Conservation (phyloP, 2,888 invertebrate species). For the Listrodromus nycthemerus region DNA sequence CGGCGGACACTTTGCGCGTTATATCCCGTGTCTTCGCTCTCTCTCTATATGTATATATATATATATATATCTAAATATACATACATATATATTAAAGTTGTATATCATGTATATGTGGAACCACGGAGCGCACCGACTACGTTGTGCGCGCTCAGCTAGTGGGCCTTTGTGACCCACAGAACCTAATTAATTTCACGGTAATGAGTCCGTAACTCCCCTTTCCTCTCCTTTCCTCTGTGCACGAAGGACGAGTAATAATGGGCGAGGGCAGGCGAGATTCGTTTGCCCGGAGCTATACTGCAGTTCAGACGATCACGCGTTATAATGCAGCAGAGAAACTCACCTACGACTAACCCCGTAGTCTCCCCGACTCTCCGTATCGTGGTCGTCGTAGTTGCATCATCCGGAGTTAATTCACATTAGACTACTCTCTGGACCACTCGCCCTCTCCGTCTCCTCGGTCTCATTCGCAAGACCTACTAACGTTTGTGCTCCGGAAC, state of each 20-base stretch:
- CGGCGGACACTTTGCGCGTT: slow-evolving; percentile 73
- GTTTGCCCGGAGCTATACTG: slow-evolving; percentile 61
- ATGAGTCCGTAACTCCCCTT: slow-evolving; percentile 75
- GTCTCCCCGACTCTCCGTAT: slow-evolving; percentile 30
- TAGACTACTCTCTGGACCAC: slow-evolving; percentile 31
- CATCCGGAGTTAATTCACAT: slow-evolving; percentile 13
- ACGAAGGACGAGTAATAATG: slow-evolving; percentile 53
- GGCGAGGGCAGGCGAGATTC: slow-evolving; percentile 56
- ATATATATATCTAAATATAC: slow-evolving; percentile 1
- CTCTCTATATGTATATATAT: slow-evolving; percentile 41
- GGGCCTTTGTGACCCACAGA: slow-evolving; percentile 80
- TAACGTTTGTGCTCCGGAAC: slow-evolving; percentile 24
- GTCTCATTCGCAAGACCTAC: slow-evolving; percentile 30
- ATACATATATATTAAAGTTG: neutral
- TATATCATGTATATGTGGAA: slow-evolving; percentile 14
- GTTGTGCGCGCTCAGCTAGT: slow-evolving; percentile 66
- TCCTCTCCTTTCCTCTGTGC: slow-evolving; percentile 66
- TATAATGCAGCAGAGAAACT: slow-evolving; percentile 49
- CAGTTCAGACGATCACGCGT: slow-evolving; percentile 41
- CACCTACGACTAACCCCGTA: slow-evolving; percentile 52
- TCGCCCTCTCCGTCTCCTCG: slow-evolving; percentile 9
- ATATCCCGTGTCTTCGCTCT: slow-evolving; percentile 68
- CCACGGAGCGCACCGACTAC: slow-evolving; percentile 48
- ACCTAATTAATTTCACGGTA: slow-evolving; percentile 80
- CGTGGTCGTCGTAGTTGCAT: slow-evolving; percentile 31